Conservation (phyloP, 2,797 vertebrate species). For the Thripadectes ignobilis region DNA sequence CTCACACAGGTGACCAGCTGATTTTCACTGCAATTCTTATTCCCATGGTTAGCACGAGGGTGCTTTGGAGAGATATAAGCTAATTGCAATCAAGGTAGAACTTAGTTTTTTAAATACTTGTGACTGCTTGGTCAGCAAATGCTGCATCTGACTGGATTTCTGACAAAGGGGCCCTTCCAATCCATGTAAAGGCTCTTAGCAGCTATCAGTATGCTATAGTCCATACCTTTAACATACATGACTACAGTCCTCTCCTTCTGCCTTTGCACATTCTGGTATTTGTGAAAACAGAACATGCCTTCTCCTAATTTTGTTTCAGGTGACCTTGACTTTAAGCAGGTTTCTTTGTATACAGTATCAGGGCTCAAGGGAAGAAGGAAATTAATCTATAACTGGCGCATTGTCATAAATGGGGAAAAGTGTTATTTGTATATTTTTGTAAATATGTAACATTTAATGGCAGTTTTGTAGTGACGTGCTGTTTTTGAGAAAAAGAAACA, state of each 20-base stretch:
- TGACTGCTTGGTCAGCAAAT: background rate
- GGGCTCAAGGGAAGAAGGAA: constrained; percentile 44
- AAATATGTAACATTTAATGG: constrained; percentile 82
- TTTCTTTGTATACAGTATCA: constrained; percentile 47
- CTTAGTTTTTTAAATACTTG: background rate
- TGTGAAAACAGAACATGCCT: constrained; percentile 28
- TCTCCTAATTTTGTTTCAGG: constrained; percentile 43
- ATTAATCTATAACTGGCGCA: constrained; percentile 27
- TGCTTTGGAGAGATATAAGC: background rate
- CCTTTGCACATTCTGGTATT: constrained; percentile 2
- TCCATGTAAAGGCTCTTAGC: background rate
- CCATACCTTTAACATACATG: background rate
- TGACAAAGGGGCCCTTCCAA: background rate
- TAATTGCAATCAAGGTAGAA: background rate
- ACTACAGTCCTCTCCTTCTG: background rate
- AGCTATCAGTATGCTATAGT: background rate
- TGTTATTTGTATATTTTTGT: constrained; percentile 79
- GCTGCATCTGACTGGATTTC: background rate
- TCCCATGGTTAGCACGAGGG: background rate
- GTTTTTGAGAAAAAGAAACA: constrained; percentile 66
- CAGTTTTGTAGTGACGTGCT: constrained; percentile 81
- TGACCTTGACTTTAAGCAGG: constrained; percentile 27
- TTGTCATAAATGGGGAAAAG: constrained; percentile 58
- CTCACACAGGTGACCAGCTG: background rate
- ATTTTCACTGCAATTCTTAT: background rate